These are phyloP conservation scores for Machimus rusticus DNA, from an alignment of 2,888 invertebrate genomes.

Conservation along the genomic window DNA sequence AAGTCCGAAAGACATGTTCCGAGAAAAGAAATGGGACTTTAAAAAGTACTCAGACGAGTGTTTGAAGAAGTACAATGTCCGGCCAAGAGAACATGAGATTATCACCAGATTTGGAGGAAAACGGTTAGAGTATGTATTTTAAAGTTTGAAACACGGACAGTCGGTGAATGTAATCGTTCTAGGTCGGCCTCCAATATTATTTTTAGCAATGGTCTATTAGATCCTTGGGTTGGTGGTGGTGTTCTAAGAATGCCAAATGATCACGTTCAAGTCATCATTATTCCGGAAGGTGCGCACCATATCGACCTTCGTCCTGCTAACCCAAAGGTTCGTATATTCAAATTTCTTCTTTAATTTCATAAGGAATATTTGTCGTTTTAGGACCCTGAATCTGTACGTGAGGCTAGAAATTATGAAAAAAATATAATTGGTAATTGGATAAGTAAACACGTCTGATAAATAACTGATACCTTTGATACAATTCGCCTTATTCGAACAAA, in stretches of 20 bases:
- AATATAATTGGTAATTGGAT: slow-evolving; percentile 54
- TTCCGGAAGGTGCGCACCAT: slow-evolving; percentile 87
- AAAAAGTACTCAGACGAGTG: slow-evolving; percentile 73
- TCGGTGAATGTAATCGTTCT: not conserved
- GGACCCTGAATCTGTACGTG: slow-evolving; percentile 56
- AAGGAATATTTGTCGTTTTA: slow-evolving; percentile 45
- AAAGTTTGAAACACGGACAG: slow-evolving; percentile 47
- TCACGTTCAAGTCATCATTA: slow-evolving; percentile 73
- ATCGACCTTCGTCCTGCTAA: slow-evolving; percentile 74
- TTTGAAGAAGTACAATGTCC: slow-evolving; percentile 72
- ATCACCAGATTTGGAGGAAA: slow-evolving; percentile 82
- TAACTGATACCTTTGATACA: not conserved
- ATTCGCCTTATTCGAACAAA: not conserved
- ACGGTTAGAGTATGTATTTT: slow-evolving; percentile 65
- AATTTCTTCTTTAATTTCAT: not conserved
- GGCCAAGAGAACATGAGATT: slow-evolving; percentile 73
- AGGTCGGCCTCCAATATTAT: slow-evolving; percentile 73
- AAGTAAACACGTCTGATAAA: slow-evolving; percentile 31
- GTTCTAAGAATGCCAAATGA: slow-evolving; percentile 74
- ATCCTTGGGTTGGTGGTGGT: slow-evolving; percentile 90
- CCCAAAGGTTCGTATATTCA: slow-evolving; percentile 45
- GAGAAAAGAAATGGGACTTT: slow-evolving; percentile 76
- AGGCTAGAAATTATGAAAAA: slow-evolving; percentile 54
- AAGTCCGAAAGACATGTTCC: slow-evolving; percentile 84
- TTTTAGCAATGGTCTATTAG: slow-evolving; percentile 84